phyloP scores from a whole-genome alignment of 2,888 invertebrate species.

The Andrena bucephala region DNA sequence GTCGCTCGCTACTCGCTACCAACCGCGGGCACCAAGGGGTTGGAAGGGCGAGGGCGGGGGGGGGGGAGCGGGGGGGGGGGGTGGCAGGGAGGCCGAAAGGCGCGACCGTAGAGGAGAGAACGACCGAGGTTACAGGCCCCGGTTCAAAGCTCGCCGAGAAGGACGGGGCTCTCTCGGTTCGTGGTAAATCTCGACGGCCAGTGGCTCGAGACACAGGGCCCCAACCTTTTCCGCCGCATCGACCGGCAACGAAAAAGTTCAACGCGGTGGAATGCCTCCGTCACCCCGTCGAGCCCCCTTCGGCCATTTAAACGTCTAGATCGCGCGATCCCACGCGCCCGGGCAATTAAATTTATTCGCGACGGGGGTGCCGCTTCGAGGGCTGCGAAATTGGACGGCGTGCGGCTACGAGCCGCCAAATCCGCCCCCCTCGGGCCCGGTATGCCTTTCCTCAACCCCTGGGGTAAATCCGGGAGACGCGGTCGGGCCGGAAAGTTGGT shows the following conservation, averaged over 20 bases:
- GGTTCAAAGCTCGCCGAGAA: slow-evolving; percentile 69
- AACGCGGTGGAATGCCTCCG: neutral
- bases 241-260: slow-evolving; percentile 45
- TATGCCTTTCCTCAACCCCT: too few relatives aligned
- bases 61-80: slow-evolving; percentile 27
- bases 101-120: slow-evolving; percentile 63
- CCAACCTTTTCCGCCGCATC: slow-evolving; percentile 41
- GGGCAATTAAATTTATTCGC: too few relatives aligned
- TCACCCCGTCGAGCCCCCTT: too few relatives aligned
- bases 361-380: too few relatives aligned
- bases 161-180: slow-evolving; percentile 56
- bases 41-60: slow-evolving; percentile 16
- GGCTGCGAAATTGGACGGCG: too few relatives aligned
- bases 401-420: too few relatives aligned
- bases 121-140: slow-evolving; percentile 51
- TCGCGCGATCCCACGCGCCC: too few relatives aligned
- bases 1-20: slow-evolving; percentile 14
- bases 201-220: slow-evolving; percentile 18
- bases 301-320: too few relatives aligned
- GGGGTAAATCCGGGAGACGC: too few relatives aligned
- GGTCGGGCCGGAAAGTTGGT: too few relatives aligned
- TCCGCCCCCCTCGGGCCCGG: too few relatives aligned
- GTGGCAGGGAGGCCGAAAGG: slow-evolving; percentile 47
- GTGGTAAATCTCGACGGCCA: slow-evolving; percentile 55
- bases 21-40: slow-evolving; percentile 5